Base-by-base conservation (phyloP, 1,140 invertebrate species). In the Drosophila simulans region DNA sequence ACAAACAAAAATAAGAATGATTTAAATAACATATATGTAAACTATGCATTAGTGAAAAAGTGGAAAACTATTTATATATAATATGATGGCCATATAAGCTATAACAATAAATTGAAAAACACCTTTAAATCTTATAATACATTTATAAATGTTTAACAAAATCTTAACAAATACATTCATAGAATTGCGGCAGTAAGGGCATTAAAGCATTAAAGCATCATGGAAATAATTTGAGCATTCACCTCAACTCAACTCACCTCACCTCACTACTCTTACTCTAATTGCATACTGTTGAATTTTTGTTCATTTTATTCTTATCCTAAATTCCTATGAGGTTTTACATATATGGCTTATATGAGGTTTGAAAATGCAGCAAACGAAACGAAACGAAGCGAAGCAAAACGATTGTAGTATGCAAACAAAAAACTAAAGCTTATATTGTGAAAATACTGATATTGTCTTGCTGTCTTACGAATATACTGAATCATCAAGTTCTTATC, bases 61-160 rank as follows among this genome's bases (percentile, higher is more conserved):
- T 63, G 45, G 64, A 65, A 82, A 81, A 83, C 80, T 81, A 83
- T 82, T 82, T 86, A 86, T 85, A 86, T 86, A 85, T 69, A 78
- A 78, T 81, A 86, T 86, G 83, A 88, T 68, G 82, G 82, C 83
- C 82, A 86, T 86, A 86, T 86, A 88, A 88, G 78, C 83, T 88
- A 82, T 85, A 88, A 86, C 75, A 86, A 86, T 88, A 86, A 86
- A 86, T 79, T 81, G 22, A 85, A 86, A 77, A 75, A 77, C 66
- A 88, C 73, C 75, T 88, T 83, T 78, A 86, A 86, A 88, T 88
- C 79, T 63, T 76, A 83, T 66, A 81, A 77, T 54, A 88, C 65
- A 55, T 88, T 88, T 77, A 83, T 84, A 88, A 88, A 79, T 88
- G 84, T 89, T 88, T 88, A 88, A 85, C 66, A 80, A 85, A 86